Conservation (phyloP, 2,888 invertebrate genomes). For the Drosophila mulleri region DNA sequence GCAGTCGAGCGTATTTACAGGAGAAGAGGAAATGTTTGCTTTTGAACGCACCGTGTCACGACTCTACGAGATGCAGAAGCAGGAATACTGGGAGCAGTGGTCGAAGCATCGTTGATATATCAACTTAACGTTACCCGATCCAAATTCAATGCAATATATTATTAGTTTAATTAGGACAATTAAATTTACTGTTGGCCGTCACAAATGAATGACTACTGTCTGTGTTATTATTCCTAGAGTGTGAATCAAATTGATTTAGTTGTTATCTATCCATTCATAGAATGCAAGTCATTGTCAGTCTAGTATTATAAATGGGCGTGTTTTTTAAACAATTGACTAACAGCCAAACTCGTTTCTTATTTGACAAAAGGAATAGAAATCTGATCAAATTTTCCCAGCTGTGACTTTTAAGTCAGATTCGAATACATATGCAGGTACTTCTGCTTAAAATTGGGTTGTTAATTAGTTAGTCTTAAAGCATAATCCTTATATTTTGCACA, state of each 20-base stretch:
- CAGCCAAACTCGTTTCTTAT: neutral
- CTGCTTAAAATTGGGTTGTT: too few relatives aligned
- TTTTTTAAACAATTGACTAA: neutral
- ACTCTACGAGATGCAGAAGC: slow-evolving; percentile 97
- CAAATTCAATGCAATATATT: slow-evolving; percentile 34
- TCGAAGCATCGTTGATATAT: slow-evolving; percentile 85
- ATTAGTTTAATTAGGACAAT: slow-evolving; percentile 50
- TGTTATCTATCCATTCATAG: slow-evolving; percentile 13
- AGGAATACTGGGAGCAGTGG: slow-evolving; percentile 96
- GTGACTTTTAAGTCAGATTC: neutral
- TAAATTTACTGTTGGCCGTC: slow-evolving; percentile 31
- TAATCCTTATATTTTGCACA: neutral
- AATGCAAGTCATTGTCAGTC: slow-evolving; percentile 24
- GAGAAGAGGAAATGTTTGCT: slow-evolving; percentile 99
- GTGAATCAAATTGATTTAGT: slow-evolving; percentile 12
- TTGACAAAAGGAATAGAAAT: neutral
- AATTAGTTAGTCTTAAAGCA: neutral
- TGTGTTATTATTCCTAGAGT: slow-evolving; percentile 27
- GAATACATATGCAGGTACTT: too few relatives aligned
- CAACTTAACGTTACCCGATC: neutral
- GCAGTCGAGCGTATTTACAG: slow-evolving; percentile 96
- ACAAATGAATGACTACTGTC: slow-evolving; percentile 17
- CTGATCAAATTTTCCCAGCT: neutral
- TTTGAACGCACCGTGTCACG: slow-evolving; percentile 97
- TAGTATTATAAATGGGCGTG: neutral